phyloP scores from a whole-genome alignment of 2,113 vertebrate species.

The Pycnonotus jocosus region DNA sequence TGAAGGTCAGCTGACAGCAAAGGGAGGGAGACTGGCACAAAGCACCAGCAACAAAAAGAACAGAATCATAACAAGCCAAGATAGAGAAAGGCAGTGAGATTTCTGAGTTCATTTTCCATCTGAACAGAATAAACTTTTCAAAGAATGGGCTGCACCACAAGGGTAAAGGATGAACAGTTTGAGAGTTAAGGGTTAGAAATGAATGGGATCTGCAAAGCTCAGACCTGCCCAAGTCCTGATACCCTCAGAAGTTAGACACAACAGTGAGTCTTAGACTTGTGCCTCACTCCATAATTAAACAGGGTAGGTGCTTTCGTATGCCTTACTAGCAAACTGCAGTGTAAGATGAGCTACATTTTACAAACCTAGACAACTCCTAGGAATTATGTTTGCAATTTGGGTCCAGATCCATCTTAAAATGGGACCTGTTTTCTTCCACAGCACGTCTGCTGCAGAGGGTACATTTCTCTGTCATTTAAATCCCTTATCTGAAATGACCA shows the following conservation, averaged over 20 bases:
- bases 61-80: not conserved
- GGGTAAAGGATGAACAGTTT: not conserved
- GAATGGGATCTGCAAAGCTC: not conserved
- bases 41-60: not conserved
- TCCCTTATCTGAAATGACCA: slow-evolving; percentile 10
- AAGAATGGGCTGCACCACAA: not conserved
- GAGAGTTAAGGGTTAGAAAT: not conserved
- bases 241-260: not conserved
- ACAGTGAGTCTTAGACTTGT: not conserved
- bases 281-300: not conserved
- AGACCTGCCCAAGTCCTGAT: not conserved
- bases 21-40: not conserved
- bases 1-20: not conserved
- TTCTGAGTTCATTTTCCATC: not conserved
- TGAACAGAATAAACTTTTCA: not conserved
- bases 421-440: not conserved
- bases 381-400: not conserved
- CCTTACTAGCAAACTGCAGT: not conserved
- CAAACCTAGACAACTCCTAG: not conserved
- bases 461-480: not conserved
- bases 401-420: not conserved
- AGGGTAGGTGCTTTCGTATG: not conserved
- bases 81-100: not conserved
- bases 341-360: not conserved
- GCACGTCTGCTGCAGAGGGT: not conserved